Evolutionary conservation across 2,797 vertebrate genomes (phyloP), one percentile per base, ranked within the genome.

Genomic region (Chaetodon trifasciatus): DNA sequence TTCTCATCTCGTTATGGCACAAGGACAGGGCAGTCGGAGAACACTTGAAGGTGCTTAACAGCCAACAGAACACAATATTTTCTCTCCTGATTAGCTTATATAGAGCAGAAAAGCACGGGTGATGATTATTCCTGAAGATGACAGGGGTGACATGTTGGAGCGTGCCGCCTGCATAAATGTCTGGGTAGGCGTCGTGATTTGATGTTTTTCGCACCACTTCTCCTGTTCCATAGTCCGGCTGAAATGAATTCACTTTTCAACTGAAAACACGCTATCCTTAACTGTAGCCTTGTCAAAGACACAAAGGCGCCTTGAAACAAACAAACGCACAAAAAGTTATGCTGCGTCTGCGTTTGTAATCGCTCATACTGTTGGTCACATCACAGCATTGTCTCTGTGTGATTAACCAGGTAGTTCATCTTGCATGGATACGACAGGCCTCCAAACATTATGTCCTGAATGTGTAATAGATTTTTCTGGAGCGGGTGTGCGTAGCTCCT

Each of bases 1-100:
- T 83, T 84, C 90, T 91, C 87, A 84, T 92, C 28, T 32, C 84
- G 90, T 92, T 88, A 90, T 63, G 62, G 84, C 90, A 87, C 86
- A 84, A 90, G 87, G 79, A 89, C 85, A 90, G 86, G 86, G 85
- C 88, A 90, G 79, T 73, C 81, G 24, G 78, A 82, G 81, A 84
- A 86, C 78, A 82, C 89, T 88, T 83, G 63, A 89, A 88, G 84
- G 85, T 88, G 74, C 88, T 89, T 83, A 84, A 84, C 70, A 78
- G 77, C 82, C 86, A 32, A 82, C 74, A 71, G 74, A 82, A 83
- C 79, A 84, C 82, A 79, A 72, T 76, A 84, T 84, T 84, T 57
- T 74, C 82, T 75, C 58, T 37, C 74, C 78, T 89, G 88, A 93
- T 91, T 86, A 90, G 78, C 83, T 84, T 70, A 67, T 72, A 52